phyloP scores from a whole-genome alignment of 30 jellyfish, hydroid and myxozoan species.

The Turritopsis rubra region DNA sequence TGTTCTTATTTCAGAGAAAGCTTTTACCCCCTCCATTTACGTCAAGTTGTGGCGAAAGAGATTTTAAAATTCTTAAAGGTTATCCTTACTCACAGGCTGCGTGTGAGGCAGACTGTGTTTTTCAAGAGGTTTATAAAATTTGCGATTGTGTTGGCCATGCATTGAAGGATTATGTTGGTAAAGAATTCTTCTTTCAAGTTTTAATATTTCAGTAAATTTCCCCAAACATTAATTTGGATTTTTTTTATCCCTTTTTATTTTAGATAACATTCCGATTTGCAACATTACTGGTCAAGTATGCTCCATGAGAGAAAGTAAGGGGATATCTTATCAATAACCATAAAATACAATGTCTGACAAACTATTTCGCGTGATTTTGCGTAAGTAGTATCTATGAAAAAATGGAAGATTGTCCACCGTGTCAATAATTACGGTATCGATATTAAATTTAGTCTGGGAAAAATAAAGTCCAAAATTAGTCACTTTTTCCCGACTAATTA shows the following conservation, averaged over 20 bases:
- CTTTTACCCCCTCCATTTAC: background rate
- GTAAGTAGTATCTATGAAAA: too few species aligned
- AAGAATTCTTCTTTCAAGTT: background rate
- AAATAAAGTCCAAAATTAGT: too few species aligned
- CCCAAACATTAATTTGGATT: background rate
- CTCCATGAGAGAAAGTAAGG: background rate
- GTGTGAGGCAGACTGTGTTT: background rate
- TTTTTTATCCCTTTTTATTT: background rate
- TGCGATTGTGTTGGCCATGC: background rate
- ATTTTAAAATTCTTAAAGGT: background rate
- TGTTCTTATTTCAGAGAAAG: background rate
- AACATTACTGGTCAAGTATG: background rate
- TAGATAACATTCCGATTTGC: background rate
- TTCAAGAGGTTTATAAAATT: background rate
- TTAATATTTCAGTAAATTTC: too few species aligned
- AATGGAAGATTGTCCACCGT: too few species aligned
- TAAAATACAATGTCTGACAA: too few species aligned
- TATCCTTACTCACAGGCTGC: background rate
- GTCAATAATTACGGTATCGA: too few species aligned
- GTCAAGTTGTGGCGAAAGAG: background rate
- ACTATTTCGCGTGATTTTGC: too few species aligned
- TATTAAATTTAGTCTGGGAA: too few species aligned
- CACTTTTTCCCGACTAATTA: too few species aligned
- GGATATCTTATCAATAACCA: background rate
- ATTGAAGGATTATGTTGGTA: background rate